phyloP scores from a whole-genome alignment of 2,797 vertebrate species.

The Decapterus maruadsi region DNA sequence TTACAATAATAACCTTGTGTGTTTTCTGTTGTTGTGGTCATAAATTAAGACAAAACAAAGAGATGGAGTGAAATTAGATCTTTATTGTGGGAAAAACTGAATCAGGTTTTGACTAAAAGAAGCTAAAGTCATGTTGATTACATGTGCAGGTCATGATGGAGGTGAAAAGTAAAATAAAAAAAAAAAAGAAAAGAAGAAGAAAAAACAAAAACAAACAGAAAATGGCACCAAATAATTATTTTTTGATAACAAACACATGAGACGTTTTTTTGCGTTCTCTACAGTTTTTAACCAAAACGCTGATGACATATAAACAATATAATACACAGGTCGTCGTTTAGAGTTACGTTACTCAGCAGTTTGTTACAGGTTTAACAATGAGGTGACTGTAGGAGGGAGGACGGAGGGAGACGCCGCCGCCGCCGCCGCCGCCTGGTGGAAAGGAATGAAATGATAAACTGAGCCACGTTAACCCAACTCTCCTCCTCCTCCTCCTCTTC shows the following conservation, averaged over 20 bases:
- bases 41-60: conserved; percentile 21
- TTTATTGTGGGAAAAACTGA: conserved; percentile 74
- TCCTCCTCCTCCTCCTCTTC: not conserved
- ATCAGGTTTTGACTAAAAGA: conserved; percentile 28
- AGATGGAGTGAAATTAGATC: conserved; percentile 60
- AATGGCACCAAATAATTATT: conserved; percentile 75
- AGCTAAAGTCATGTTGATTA: conserved; percentile 57
- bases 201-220: conserved; percentile 42
- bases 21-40: not conserved
- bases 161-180: not conserved
- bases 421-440: conserved; percentile 49
- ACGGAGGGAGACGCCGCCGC: conserved; percentile 40
- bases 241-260: conserved; percentile 71
- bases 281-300: conserved; percentile 61
- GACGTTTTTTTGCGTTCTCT: conserved; percentile 73
- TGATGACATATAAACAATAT: conserved; percentile 81
- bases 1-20: not conserved
- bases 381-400: conserved; percentile 59
- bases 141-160: conserved; percentile 36
- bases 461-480: conserved; percentile 37
- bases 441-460: conserved; percentile 79
- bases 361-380: conserved; percentile 70
- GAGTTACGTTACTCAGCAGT: conserved; percentile 68
- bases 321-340: conserved; percentile 72
- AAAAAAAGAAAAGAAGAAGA: not conserved